Conservation (phyloP, 2,888 invertebrate genomes). For the Lasioglossum leucozonium region DNA sequence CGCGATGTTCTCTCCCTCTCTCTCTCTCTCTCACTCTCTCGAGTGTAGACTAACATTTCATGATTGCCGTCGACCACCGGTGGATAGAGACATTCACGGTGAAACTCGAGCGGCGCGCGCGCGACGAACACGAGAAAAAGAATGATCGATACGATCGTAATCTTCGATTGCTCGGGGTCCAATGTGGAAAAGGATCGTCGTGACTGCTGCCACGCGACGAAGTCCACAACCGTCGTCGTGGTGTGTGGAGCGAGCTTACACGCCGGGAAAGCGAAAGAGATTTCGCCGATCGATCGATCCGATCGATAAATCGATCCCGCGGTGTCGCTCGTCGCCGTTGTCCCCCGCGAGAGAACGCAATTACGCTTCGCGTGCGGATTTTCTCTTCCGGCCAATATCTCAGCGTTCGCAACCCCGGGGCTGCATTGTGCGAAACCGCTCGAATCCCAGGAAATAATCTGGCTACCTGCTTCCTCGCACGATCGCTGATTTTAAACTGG, state of each 20-base stretch:
- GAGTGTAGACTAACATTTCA: background rate
- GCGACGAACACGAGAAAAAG: slow-evolving; percentile 9
- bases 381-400: slow-evolving; percentile 74
- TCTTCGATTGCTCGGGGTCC: slow-evolving; percentile 44
- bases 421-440: slow-evolving; percentile 60
- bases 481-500: background rate
- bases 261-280: slow-evolving; percentile 66
- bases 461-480: background rate
- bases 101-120: slow-evolving; percentile 38
- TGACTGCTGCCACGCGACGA: slow-evolving; percentile 39
- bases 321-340: slow-evolving; percentile 51
- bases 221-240: background rate
- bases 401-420: slow-evolving; percentile 49
- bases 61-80: slow-evolving; percentile 7
- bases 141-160: slow-evolving; percentile 53
- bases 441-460: slow-evolving; percentile 41
- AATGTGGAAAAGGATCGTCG: slow-evolving; percentile 46
- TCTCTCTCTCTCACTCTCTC: too few species aligned
- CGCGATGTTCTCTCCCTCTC: background rate
- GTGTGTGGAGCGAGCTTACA: background rate
- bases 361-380: slow-evolving; percentile 74
- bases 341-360: slow-evolving; percentile 74
- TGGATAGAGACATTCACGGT: slow-evolving; percentile 37
- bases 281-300: slow-evolving; percentile 62
- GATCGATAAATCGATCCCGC: slow-evolving; percentile 56